Percentiles rank a stretch among this genome's conserved stretches.
Evolutionary conservation across 2,797 vertebrate species (phyloP).

Genomic region (Lutjanus campechanus): DNA sequence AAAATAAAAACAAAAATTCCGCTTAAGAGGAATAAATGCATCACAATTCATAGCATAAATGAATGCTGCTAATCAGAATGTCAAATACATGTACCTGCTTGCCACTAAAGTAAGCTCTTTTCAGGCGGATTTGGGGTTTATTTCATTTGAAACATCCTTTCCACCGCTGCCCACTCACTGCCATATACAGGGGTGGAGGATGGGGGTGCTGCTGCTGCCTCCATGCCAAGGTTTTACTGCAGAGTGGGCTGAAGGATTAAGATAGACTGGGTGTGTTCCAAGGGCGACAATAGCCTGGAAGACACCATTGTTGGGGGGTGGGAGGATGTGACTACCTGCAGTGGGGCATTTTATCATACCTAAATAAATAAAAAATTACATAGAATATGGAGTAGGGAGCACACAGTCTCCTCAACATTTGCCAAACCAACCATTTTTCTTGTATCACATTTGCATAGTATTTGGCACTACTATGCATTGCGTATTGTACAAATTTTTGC

Average conservation of each 20-base stretch:
- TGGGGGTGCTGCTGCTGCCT: conserved; percentile 76
- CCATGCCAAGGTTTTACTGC: conserved; percentile 86
- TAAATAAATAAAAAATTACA: conserved; percentile 59
- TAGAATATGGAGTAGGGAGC: conserved; percentile 19
- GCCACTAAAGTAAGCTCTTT: conserved; percentile 52
- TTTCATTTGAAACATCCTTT: conserved; percentile 70
- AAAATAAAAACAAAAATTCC: conserved; percentile 37
- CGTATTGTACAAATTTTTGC: neutral
- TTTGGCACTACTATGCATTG: conserved; percentile 14
- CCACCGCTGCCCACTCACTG: conserved; percentile 77
- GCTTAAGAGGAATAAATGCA: conserved; percentile 41
- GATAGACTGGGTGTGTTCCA: conserved; percentile 86
- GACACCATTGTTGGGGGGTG: conserved; percentile 72
- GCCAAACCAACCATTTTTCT: conserved; percentile 14
- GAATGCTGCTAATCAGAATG: conserved; percentile 39
- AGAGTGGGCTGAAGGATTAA: conserved; percentile 86
- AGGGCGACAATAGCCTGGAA: conserved; percentile 80
- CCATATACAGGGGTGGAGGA: conserved; percentile 73
- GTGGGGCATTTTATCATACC: conserved; percentile 58
- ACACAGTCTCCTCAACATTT: conserved; percentile 2
- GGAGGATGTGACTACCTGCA: conserved; percentile 84
- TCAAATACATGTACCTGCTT: conserved; percentile 62
- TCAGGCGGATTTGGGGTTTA: conserved; percentile 50
- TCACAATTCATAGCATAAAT: conserved; percentile 40
- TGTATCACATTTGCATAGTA: conserved; percentile 13